Conservation (phyloP, 2,797 vertebrate species). For the Sitta carolinensis region DNA sequence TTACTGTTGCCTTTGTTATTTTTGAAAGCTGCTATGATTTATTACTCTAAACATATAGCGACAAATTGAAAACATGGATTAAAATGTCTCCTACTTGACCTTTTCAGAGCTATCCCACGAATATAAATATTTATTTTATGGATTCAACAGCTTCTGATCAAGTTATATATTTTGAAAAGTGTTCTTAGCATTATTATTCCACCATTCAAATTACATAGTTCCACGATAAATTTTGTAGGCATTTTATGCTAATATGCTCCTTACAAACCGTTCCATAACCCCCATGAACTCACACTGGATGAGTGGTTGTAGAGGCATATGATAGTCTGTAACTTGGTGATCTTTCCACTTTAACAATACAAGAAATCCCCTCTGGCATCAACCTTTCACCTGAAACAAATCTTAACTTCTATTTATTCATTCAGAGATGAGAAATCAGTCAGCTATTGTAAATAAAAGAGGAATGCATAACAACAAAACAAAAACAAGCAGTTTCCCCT, state of each 20-base stretch:
- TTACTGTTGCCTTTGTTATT: not conserved
- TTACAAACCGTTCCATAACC: not conserved
- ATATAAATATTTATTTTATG: conserved; percentile 25
- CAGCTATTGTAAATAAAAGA: not conserved
- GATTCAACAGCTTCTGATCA: not conserved
- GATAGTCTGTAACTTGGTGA: not conserved
- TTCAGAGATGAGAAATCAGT: not conserved
- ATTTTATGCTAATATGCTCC: conserved; percentile 1
- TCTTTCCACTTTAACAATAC: not conserved
- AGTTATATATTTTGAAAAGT: not conserved
- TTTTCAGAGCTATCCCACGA: not conserved
- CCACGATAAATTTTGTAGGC: not conserved
- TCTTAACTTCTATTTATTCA: not conserved
- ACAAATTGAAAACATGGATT: conserved; percentile 52
- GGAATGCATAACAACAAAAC: not conserved
- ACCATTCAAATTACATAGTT: not conserved
- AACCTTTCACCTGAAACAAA: not conserved
- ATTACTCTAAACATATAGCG: not conserved
- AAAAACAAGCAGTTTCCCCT: not conserved
- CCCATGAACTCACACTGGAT: not conserved
- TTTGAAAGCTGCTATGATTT: conserved; percentile 25
- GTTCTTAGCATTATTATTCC: not conserved
- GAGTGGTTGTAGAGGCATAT: not conserved
- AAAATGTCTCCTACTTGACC: conserved; percentile 45
- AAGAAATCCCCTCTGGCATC: not conserved